Percentiles rank a stretch among this genome's conserved stretches.
These are phyloP conservation scores for Phycodurus eques DNA, from an alignment of 2,113 vertebrate species.

Conservation along the genomic window DNA sequence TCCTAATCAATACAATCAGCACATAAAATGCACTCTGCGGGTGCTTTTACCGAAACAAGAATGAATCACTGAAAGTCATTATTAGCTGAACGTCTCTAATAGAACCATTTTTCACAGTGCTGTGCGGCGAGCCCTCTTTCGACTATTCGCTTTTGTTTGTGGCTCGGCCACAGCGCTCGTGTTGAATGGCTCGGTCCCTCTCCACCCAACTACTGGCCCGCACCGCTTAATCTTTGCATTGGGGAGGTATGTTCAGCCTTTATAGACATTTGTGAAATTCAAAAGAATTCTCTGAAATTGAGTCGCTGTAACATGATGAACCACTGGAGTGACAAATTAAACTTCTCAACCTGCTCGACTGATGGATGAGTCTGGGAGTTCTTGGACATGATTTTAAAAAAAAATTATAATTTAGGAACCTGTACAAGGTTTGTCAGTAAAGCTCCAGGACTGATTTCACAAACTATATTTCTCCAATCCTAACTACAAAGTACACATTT, in stretches of 20 bases:
- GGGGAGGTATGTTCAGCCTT: not conserved
- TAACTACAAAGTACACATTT: not conserved
- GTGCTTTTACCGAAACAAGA: not conserved
- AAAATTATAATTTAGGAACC: not conserved
- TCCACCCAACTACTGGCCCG: not conserved
- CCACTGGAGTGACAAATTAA: not conserved
- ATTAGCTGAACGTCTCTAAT: not conserved
- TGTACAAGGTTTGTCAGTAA: not conserved
- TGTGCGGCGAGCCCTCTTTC: not conserved
- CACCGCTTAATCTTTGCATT: not conserved
- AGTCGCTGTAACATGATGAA: not conserved
- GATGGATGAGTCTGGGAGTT: not conserved
- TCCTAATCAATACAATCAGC: not conserved
- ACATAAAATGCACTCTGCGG: not conserved
- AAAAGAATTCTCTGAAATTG: slow-evolving; percentile 3
- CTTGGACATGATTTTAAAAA: not conserved
- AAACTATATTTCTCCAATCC: not conserved
- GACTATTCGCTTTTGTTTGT: not conserved
- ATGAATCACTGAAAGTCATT: not conserved
- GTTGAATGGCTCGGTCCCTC: not conserved
- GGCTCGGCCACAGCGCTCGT: not conserved
- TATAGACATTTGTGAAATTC: not conserved
- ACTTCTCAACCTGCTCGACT: not conserved
- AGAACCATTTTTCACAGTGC: not conserved
- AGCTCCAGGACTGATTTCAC: not conserved